A percentile compares a stretch with the other conserved stretches of the same genome.
phyloP scores from a whole-genome alignment of 1,140 invertebrate species.

The Micrasema longulum region DNA sequence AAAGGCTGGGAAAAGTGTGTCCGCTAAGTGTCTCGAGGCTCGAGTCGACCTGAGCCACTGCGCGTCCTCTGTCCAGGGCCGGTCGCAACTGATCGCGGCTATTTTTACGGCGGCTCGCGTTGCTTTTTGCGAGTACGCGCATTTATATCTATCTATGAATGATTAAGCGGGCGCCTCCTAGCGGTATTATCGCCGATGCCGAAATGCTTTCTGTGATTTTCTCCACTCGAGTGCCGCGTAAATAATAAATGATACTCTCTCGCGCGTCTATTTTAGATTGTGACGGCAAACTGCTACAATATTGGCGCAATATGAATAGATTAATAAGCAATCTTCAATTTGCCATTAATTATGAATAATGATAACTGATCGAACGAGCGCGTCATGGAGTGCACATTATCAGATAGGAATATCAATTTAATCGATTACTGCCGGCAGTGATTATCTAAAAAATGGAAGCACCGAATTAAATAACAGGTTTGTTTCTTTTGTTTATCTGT shows the following conservation, averaged over 20 bases:
- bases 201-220: no score
- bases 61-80: constrained; percentile 25
- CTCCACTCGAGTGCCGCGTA: constrained; percentile 14
- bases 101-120: constrained; percentile 29
- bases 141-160: constrained; percentile 38
- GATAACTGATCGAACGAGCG: no score
- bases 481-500: no score
- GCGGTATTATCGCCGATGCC: constrained; percentile 6
- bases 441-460: no score
- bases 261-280: constrained; percentile 27
- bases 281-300: constrained; percentile 17
- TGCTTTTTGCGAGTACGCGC: constrained; percentile 25
- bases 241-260: no score
- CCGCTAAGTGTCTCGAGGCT: not conserved
- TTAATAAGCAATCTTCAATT: no score
- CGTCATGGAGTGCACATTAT: no score
- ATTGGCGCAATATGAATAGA: no score
- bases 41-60: constrained; percentile 5
- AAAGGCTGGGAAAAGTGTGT: constrained; percentile 11
- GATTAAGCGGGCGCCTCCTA: constrained; percentile 21
- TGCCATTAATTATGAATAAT: no score
- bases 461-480: no score
- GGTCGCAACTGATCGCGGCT: constrained; percentile 32
- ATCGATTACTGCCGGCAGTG: no score
- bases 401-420: no score